A percentile compares a stretch with the other conserved stretches of the same genome.
These are phyloP conservation scores for Margarornis squamiger DNA, from an alignment of 2,797 vertebrate genomes.

Conservation along the genomic window DNA sequence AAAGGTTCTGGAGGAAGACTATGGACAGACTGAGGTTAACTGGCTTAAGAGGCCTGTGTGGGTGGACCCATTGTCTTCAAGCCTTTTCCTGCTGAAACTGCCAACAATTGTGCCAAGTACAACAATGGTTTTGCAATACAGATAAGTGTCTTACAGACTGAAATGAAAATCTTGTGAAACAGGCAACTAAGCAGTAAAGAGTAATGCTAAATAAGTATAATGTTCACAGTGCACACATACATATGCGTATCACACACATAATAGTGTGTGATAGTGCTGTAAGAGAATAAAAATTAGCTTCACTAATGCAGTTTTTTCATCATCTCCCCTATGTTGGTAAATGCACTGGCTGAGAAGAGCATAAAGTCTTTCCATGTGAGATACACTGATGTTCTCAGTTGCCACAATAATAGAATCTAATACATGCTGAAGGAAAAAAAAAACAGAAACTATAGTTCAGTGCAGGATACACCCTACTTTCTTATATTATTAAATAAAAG, in stretches of 20 bases:
- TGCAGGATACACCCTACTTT: not conserved
- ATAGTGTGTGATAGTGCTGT: not conserved
- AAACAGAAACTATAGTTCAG: not conserved
- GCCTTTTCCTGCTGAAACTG: not conserved
- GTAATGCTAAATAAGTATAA: rapidly evolving
- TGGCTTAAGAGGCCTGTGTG: not conserved
- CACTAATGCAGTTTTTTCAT: slow-evolving; percentile 84
- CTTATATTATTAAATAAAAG: not conserved
- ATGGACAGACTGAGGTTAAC: not conserved
- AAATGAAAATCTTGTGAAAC: not conserved
- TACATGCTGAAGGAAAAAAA: slow-evolving; percentile 77
- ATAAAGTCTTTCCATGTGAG: slow-evolving; percentile 89
- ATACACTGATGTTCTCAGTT: slow-evolving; percentile 81
- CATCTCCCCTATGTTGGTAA: slow-evolving; percentile 85
- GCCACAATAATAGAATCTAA: slow-evolving; percentile 76
- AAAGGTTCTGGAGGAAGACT: not conserved
- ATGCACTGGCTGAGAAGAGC: slow-evolving; percentile 90
- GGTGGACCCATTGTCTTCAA: not conserved
- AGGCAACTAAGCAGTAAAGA: not conserved
- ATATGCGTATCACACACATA: not conserved
- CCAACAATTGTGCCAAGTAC: not conserved
- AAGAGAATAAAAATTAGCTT: slow-evolving; percentile 73
- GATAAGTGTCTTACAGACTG: not conserved
- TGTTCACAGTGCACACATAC: not conserved
- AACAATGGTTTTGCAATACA: not conserved